Percentiles rank a stretch among this genome's conserved stretches.
These are phyloP conservation scores for Phaethornis superciliosus DNA, from an alignment of 2,113 vertebrate species.

Conservation along the genomic window DNA sequence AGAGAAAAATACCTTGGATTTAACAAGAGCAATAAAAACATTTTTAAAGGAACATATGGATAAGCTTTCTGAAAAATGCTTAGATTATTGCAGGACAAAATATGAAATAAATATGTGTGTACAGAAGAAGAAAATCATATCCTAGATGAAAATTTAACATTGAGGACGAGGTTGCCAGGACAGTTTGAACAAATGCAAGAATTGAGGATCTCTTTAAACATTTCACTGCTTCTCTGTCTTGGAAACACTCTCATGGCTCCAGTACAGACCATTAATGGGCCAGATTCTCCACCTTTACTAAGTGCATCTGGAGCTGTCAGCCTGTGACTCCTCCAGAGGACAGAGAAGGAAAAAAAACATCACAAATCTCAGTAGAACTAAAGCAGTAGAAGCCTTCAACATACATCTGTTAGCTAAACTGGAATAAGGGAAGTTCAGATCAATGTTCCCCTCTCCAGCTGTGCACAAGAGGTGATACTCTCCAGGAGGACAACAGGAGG, in stretches of 20 bases:
- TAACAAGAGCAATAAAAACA: conserved; percentile 34
- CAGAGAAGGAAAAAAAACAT: neutral
- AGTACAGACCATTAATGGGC: neutral
- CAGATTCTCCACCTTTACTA: neutral
- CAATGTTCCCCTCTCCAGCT: neutral
- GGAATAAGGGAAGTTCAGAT: neutral
- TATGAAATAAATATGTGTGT: neutral
- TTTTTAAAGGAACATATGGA: conserved; percentile 42
- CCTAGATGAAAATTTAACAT: neutral
- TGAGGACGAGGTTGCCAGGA: neutral
- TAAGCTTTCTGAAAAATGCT: neutral
- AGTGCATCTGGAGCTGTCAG: neutral
- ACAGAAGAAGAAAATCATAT: neutral
- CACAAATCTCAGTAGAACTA: neutral
- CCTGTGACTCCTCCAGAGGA: neutral
- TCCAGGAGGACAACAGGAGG: neutral
- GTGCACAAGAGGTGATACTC: neutral
- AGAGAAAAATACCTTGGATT: conserved; percentile 28
- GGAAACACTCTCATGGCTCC: neutral
- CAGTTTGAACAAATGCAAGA: neutral
- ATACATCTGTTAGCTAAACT: neutral
- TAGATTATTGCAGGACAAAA: neutral
- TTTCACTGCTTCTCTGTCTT: neutral
- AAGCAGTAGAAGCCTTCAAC: neutral
- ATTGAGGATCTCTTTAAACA: neutral